Evolutionary conservation across 2,888 invertebrate species (phyloP), one percentile per base, ranked within the genome.

Genomic region (Neoascia interrupta): DNA sequence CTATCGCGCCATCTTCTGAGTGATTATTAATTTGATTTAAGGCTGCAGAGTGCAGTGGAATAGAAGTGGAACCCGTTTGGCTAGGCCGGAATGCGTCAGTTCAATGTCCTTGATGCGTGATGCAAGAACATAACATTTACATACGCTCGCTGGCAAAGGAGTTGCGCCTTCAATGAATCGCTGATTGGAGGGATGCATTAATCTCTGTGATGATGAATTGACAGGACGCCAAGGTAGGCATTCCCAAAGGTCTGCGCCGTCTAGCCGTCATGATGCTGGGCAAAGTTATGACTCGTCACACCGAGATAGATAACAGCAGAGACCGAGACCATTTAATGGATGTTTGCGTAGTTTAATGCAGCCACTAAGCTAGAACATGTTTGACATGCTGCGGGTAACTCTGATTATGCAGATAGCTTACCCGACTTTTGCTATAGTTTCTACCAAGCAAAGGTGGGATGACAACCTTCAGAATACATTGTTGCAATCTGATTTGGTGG

Each of bases 1-100:
- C 76, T 66, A 76, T 76, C 76, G 64, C 72, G 53, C 64, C 34
- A 76, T 76, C 76, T 76, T 31, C 34, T 72, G 64, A 76, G 72
- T 64, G 76, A 76, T 76, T 76, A 76, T 76, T 76, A 76, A 63
- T 61, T 69, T 63, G 70, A 76, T 76, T 76, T 76, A 70, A 64
- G 63, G 58, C 53, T 70, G 37, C 37, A 26, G 58, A 28, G 31
- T 28, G 36, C 34, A 19, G 26, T 6, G 5, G 13, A 39, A 3
- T 18, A 13, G 11, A 19, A n/a, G n/a, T n/a, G n/a, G n/a, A 4
- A 28, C 6, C 21, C 8, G 28, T 28, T 19, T 34, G 10, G 39
- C 41, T 43, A 39, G 54, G 49, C 36, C 53, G 26, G 39, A 26
- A 16, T 51, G 58, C 39, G 39, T 8, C 26, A 39, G 76, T 66